Evolutionary conservation across 2,888 invertebrate species (phyloP).

Genomic region (Agrilus mali): DNA sequence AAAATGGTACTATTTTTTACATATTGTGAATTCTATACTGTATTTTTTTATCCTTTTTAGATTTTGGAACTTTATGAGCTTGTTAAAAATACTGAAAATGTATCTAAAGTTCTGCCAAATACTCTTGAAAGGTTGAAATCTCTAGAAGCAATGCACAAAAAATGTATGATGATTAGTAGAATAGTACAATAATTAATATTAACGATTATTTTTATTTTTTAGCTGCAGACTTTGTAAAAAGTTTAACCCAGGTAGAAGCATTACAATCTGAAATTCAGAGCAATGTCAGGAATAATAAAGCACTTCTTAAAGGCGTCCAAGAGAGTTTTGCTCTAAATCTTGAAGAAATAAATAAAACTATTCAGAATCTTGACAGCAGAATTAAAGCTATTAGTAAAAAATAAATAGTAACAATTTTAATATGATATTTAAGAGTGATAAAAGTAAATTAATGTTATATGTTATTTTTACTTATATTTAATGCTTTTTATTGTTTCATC

Average conservation of each 20-base stretch:
- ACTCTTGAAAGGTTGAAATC: constrained; percentile 77
- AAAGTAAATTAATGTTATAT: too few relatives aligned
- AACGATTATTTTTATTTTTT: constrained; percentile 20
- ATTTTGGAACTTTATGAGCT: constrained; percentile 76
- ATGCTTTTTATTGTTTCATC: too few relatives aligned
- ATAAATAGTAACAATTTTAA: constrained; percentile 17
- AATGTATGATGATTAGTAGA: constrained; percentile 47
- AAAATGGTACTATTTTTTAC: constrained; percentile 32
- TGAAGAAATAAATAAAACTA: constrained; percentile 63
- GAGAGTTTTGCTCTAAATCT: constrained; percentile 70
- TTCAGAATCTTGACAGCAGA: constrained; percentile 60
- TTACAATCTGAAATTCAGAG: constrained; percentile 59
- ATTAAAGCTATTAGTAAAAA: constrained; percentile 48
- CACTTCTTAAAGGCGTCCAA: constrained; percentile 63
- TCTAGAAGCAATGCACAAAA: constrained; percentile 76
- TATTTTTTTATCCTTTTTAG: constrained; percentile 33
- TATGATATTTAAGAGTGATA: too few relatives aligned
- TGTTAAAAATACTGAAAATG: constrained; percentile 73
- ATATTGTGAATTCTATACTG: not conserved
- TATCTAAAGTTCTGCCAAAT: constrained; percentile 65
- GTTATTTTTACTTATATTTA: too few relatives aligned
- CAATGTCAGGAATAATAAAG: constrained; percentile 66
- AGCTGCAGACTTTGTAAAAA: constrained; percentile 82
- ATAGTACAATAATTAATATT: not conserved
- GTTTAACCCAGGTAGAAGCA: constrained; percentile 67